phyloP scores from a whole-genome alignment of 2,888 invertebrate genomes.

The Chymomyza amoena region DNA sequence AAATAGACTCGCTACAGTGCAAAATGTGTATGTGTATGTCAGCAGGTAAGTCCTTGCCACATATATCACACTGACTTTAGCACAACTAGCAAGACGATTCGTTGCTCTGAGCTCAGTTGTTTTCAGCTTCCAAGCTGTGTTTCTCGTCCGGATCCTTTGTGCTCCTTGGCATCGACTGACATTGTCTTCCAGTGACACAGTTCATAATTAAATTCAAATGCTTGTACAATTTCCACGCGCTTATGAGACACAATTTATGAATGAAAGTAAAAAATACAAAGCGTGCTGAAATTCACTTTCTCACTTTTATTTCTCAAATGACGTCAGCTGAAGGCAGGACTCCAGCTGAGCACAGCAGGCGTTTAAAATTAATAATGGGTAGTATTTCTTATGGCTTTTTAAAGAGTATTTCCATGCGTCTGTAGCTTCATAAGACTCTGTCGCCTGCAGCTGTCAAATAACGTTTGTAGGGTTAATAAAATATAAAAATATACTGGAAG shows the following conservation, averaged over 20 bases:
- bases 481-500: background rate
- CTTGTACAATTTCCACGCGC: slow-evolving; percentile 63
- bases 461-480: background rate
- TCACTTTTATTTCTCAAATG: slow-evolving; percentile 1
- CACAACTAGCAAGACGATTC: slow-evolving; percentile 13
- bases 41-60: slow-evolving; percentile 31
- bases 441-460: background rate
- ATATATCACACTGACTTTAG: slow-evolving; percentile 64
- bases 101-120: background rate
- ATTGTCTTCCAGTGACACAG: slow-evolving; percentile 58
- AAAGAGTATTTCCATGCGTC: background rate
- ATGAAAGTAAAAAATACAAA: slow-evolving; percentile 45
- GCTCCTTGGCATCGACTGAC: slow-evolving; percentile 45
- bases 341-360: slow-evolving; percentile 53
- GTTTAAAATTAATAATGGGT: slow-evolving; percentile 66
- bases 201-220: slow-evolving; percentile 71
- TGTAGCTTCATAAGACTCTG: background rate
- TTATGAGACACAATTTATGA: slow-evolving; percentile 68
- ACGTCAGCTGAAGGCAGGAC: slow-evolving; percentile 4
- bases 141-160: slow-evolving; percentile 30
- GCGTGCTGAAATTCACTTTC: slow-evolving; percentile 8
- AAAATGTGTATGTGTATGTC: background rate
- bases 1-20: slow-evolving; percentile 29
- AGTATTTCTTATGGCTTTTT: slow-evolving; percentile 38
- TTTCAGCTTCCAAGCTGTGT: slow-evolving; percentile 13